A percentile compares a stretch with the other conserved stretches of the same genome.
These are phyloP conservation scores for Chromoteleia sp. DNA, from an alignment of 2,888 invertebrate species.

Conservation along the genomic window DNA sequence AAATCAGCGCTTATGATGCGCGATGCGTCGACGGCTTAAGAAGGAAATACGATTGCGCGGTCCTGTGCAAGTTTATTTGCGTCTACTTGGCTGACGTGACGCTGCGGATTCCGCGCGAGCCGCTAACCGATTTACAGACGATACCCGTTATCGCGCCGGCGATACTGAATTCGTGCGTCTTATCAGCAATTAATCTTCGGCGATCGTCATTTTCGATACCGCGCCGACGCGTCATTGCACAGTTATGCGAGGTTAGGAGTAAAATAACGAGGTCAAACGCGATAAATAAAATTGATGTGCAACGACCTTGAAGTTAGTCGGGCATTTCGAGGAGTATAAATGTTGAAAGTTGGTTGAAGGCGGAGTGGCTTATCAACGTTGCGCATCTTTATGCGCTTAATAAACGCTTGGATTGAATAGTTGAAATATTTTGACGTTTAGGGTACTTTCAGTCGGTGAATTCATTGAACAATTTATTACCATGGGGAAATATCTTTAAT, in stretches of 20 bases:
- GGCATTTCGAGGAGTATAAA: neutral
- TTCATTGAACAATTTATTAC: no score
- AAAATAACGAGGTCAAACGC: slow-evolving; percentile 45
- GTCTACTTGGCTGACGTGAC: slow-evolving; percentile 5
- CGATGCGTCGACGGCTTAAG: neutral
- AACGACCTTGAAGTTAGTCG: slow-evolving; percentile 13
- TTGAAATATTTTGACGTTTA: slow-evolving; percentile 7
- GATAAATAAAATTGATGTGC: slow-evolving; percentile 40
- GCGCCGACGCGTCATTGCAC: slow-evolving; percentile 36
- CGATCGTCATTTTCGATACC: slow-evolving; percentile 36
- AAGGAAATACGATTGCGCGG: slow-evolving; percentile 2
- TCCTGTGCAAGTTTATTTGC: no score
- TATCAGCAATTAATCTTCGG: slow-evolving; percentile 40
- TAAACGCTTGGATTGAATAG: neutral
- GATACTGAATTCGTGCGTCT: slow-evolving; percentile 23
- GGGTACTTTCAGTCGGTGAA: no score
- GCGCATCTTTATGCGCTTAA: slow-evolving; percentile 1
- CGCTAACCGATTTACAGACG: neutral
- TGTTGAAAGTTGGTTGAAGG: slow-evolving; percentile 9
- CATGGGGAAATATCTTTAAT: no score
- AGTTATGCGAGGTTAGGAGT: slow-evolving; percentile 59
- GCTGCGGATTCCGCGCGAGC: slow-evolving; percentile 6
- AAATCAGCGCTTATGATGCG: neutral
- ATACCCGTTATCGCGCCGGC: slow-evolving; percentile 9
- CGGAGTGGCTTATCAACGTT: slow-evolving; percentile 13